Evolutionary conservation across 2,888 invertebrate species (phyloP), one percentile per base, ranked within the genome.

Genomic region (Sesamia inferens): DNA sequence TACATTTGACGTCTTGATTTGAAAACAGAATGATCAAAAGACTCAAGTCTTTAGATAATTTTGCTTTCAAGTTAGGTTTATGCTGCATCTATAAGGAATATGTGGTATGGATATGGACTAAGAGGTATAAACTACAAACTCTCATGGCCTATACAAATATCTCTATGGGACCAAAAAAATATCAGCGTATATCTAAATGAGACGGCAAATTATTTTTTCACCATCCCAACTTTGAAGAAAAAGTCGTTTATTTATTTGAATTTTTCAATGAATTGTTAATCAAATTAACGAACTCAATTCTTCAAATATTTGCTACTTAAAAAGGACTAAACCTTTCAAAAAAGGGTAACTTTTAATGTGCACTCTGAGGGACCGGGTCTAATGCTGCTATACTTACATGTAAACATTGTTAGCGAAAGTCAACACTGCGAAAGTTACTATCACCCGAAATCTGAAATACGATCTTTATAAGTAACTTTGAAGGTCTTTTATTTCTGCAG

Each of bases 401-500:
- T 19, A 58, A 67, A 64, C 48, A 82, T 82, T 63, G 76, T 39
- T 62, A 70, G 11, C 48, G 19, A 24, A 77, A 82, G 47, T 66
- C 77, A 59, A 78, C 67, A 77, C 48, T 81, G 42, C 58, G 59
- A 58, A 58, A 67, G 55, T 68, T 68, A 59, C 59, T 48, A 75
- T n/a, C 42, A 65, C 31, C 64, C 47, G 47, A 5, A 39, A 48
- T 31, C 39, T 31, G 66, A 58, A 67, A 67, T 64, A 71, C 19
- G 64, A 77, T 79, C 51, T 68, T 82, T 71, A 61, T 68, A 79
- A 77, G 59, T 71, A 65, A 71, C 51, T 68, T 70, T 79, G 48
- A 71, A 76, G 24, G 71, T 54, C 68, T 31, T 78, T 78, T 76
- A 77, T 68, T 78, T 48, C 47, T 82, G 16, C 61, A 65, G 65